These are phyloP conservation scores for Syrista parreyssii DNA, from an alignment of 2,888 invertebrate species.

Conservation along the genomic window DNA sequence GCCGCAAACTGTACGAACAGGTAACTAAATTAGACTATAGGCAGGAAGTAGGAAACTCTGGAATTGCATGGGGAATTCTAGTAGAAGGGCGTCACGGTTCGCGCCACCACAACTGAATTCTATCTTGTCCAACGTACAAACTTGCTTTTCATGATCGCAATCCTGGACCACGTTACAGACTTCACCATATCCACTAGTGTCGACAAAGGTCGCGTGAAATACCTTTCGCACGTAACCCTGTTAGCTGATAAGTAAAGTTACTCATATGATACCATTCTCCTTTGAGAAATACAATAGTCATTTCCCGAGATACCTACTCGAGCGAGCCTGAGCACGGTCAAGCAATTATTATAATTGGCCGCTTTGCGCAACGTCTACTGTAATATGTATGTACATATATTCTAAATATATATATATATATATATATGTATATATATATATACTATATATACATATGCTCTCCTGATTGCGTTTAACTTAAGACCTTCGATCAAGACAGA, in stretches of 20 bases:
- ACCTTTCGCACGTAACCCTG: background rate
- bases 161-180: background rate
- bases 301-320: background rate
- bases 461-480: background rate
- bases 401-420: too few relatives aligned
- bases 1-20: slow-evolving; percentile 18
- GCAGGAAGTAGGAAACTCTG: slow-evolving; percentile 46
- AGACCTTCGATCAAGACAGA: slow-evolving; percentile 14
- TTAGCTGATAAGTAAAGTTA: background rate
- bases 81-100: slow-evolving; percentile 48
- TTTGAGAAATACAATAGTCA: background rate
- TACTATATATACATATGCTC: background rate
- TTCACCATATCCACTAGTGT: background rate
- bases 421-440: background rate
- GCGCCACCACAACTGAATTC: slow-evolving; percentile 28
- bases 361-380: background rate
- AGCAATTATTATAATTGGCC: background rate
- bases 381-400: background rate
- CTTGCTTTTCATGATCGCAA: background rate
- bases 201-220: background rate
- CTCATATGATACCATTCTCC: background rate
- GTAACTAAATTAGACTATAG: slow-evolving; percentile 42
- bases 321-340: background rate
- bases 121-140: background rate
- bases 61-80: slow-evolving; percentile 38